These are phyloP conservation scores for Eucera pruinosa DNA, from an alignment of 2,888 invertebrate species.

Conservation along the genomic window DNA sequence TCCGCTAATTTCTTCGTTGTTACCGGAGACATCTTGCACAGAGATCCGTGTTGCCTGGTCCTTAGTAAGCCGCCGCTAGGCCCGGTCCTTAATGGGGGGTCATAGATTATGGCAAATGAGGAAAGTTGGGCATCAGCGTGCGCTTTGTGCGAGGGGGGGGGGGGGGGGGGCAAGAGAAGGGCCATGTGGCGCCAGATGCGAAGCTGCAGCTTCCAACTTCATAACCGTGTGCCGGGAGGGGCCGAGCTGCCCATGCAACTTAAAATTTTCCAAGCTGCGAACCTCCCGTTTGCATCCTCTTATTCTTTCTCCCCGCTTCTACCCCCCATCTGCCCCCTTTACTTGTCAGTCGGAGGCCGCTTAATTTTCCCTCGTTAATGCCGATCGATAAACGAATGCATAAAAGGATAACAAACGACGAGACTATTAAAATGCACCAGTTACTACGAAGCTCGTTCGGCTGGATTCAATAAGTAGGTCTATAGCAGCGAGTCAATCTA, in stretches of 20 bases:
- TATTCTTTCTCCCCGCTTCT: constrained; percentile 26
- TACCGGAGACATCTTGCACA: constrained; percentile 74
- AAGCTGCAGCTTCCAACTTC: constrained; percentile 79
- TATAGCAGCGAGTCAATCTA: neutral
- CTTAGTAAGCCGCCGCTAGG: constrained; percentile 65
- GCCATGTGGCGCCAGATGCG: constrained; percentile 81
- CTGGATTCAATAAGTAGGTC: constrained; percentile 34
- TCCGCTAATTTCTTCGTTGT: constrained; percentile 75
- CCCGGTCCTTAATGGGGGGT: constrained; percentile 80
- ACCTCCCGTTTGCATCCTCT: constrained; percentile 47
- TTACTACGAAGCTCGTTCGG: constrained; percentile 9
- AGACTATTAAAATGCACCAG: constrained; percentile 30
- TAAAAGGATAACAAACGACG: constrained; percentile 61
- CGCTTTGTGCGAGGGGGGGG: too few species aligned
- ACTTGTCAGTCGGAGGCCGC: constrained; percentile 9
- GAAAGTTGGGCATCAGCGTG: constrained; percentile 76
- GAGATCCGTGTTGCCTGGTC: constrained; percentile 75
- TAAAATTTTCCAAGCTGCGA: constrained; percentile 73
- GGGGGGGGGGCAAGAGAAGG: constrained; percentile 40
- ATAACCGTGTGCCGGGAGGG: constrained; percentile 75
- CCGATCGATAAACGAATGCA: constrained; percentile 56
- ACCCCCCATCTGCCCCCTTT: too few species aligned
- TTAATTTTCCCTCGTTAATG: constrained; percentile 66
- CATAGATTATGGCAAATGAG: constrained; percentile 83
- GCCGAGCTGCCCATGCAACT: constrained; percentile 73